A percentile compares a stretch with the other conserved stretches of the same genome.
phyloP scores from a whole-genome alignment of 1,140 invertebrate genomes.

The Formica selysi region DNA sequence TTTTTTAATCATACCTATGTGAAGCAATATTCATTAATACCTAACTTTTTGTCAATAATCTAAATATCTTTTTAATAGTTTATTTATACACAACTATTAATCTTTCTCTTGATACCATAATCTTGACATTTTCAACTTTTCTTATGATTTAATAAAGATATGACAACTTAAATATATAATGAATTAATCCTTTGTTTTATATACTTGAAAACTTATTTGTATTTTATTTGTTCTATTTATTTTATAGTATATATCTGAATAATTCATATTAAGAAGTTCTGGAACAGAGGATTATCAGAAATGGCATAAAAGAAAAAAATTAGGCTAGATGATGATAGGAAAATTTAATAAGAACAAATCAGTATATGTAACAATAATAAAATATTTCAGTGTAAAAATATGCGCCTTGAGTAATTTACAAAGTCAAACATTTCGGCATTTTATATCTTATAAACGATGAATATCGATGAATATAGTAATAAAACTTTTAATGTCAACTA shows the following conservation, averaged over 20 bases:
- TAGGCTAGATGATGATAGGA: not conserved
- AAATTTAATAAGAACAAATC: slow-evolving; percentile 42
- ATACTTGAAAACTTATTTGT: slow-evolving; percentile 9
- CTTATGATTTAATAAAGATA: slow-evolving; percentile 10
- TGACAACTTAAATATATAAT: not conserved
- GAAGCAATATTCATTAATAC: slow-evolving; percentile 22
- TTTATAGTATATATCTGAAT: slow-evolving; percentile 9
- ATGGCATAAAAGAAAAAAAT: slow-evolving; percentile 5
- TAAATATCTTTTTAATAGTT: slow-evolving; percentile 33
- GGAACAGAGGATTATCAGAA: not conserved
- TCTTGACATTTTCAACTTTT: slow-evolving; percentile 34
- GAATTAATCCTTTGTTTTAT: not conserved
- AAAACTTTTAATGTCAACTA: slow-evolving; percentile 10
- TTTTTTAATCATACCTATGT: slow-evolving; percentile 17
- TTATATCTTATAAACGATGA: slow-evolving; percentile 12
- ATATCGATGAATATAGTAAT: slow-evolving; percentile 27
- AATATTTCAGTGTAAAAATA: slow-evolving; percentile 31
- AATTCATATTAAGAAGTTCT: not conserved
- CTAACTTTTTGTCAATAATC: slow-evolving; percentile 38
- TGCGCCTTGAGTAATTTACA: slow-evolving; percentile 8
- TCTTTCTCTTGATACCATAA: not conserved
- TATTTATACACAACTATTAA: not conserved
- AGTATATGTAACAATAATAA: slow-evolving; percentile 14
- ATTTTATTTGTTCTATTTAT: not conserved
- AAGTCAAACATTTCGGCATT: slow-evolving; percentile 4